These are phyloP conservation scores for Chlorops oryzae DNA, from an alignment of 1,140 invertebrate genomes.

Conservation along the genomic window DNA sequence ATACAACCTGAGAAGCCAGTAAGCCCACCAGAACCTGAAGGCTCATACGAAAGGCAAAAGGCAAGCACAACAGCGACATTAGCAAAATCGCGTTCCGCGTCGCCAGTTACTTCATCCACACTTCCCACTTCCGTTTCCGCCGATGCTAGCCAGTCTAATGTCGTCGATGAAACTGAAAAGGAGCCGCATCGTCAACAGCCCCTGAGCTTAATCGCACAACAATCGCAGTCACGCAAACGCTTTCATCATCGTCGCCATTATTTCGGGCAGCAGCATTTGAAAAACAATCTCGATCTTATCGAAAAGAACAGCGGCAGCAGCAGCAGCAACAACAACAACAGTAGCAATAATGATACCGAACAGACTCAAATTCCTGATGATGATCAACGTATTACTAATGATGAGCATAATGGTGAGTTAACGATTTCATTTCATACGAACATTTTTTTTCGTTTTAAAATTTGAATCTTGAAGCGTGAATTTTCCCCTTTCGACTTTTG, in stretches of 20 bases:
- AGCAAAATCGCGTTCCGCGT: too few relatives aligned
- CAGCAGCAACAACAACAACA: conserved; percentile 21
- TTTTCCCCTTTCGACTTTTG: too few relatives aligned
- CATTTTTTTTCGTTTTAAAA: conserved; percentile 4
- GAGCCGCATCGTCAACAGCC: too few relatives aligned
- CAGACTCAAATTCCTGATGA: too few relatives aligned
- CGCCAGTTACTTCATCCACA: too few relatives aligned
- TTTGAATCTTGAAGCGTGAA: too few relatives aligned
- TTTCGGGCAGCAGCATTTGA: conserved; percentile 27
- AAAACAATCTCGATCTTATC: conserved; percentile 25
- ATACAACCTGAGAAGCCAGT: conserved; percentile 5
- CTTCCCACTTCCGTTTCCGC: not conserved
- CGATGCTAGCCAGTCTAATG: not conserved
- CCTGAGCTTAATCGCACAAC: conserved; percentile 22
- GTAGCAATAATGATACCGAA: conserved; percentile 15
- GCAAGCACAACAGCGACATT: not conserved
- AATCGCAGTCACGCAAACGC: conserved; percentile 25
- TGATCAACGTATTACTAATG: too few relatives aligned
- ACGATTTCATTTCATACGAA: too few relatives aligned
- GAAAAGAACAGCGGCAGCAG: conserved; percentile 14
- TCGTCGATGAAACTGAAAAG: conserved; percentile 9
- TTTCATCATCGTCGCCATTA: conserved; percentile 44
- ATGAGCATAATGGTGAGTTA: too few relatives aligned
- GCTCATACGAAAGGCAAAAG: conserved; percentile 10
- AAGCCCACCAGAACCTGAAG: conserved; percentile 16